Evolutionary conservation across 2,797 vertebrate species (phyloP).

Genomic region (Protonibea diacanthus): DNA sequence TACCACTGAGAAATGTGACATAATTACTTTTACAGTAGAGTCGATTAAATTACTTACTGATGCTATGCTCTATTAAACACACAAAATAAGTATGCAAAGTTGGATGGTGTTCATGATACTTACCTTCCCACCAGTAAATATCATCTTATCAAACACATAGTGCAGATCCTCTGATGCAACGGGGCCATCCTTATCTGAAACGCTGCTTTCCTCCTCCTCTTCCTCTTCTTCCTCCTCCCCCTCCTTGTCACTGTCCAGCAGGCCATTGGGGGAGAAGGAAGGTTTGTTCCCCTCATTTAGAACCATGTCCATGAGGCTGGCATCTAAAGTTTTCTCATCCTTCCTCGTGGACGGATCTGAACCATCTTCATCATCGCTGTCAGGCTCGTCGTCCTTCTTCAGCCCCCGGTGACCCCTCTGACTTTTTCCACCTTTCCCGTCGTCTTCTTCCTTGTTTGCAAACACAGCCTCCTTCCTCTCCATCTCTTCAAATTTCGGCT

Average conservation of each 20-base stretch:
- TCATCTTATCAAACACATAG: constrained; percentile 96
- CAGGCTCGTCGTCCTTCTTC: constrained; percentile 55
- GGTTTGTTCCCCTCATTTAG: constrained; percentile 62
- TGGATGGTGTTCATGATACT: constrained; percentile 17
- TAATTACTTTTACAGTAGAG: no score
- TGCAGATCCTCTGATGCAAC: constrained; percentile 88
- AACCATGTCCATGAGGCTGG: constrained; percentile 65
- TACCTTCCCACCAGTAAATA: constrained; percentile 98
- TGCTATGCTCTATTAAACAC: not conserved
- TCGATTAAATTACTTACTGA: not conserved
- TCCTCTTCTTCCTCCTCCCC: constrained; percentile 76
- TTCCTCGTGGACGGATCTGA: constrained; percentile 48
- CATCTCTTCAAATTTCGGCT: constrained; percentile 4
- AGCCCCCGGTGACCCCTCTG: constrained; percentile 8
- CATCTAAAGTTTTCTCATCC: constrained; percentile 63
- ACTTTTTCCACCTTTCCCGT: constrained; percentile 2
- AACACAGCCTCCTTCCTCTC: constrained; percentile 1
- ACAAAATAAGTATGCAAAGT: not conserved
- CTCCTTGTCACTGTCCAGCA: constrained; percentile 83
- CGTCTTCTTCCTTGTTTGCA: constrained; percentile 1
- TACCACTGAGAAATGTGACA: not conserved
- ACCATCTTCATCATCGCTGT: constrained; percentile 69
- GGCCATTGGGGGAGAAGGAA: constrained; percentile 86
- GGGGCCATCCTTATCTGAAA: constrained; percentile 74
- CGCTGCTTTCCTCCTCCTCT: constrained; percentile 45